Evolutionary conservation across 2,113 vertebrate genomes (phyloP).

Genomic region (Clarias gariepinus): DNA sequence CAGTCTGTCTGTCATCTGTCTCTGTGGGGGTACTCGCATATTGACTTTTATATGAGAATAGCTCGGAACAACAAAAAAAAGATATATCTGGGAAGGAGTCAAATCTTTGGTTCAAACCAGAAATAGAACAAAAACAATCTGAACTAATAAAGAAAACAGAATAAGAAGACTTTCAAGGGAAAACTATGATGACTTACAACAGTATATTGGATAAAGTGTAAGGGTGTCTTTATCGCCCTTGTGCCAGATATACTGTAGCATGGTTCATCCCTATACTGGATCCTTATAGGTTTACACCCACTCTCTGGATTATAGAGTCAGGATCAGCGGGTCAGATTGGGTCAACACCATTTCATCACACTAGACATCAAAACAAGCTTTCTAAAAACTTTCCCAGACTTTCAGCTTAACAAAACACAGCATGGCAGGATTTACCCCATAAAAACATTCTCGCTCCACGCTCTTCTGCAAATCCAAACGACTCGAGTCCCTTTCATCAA

Average conservation of each 20-base stretch:
- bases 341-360: constrained; percentile 70
- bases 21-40: constrained; percentile 46
- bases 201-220: constrained; percentile 36
- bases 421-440: constrained; percentile 68
- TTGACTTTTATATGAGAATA: constrained; percentile 61
- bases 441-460: constrained; percentile 62
- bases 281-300: constrained; percentile 58
- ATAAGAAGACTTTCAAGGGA: background rate
- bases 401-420: constrained; percentile 68
- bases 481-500: constrained; percentile 35
- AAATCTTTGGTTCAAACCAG: constrained; percentile 38
- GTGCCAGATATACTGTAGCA: constrained; percentile 49
- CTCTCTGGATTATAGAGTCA: constrained; percentile 60
- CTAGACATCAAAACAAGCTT: constrained; percentile 67
- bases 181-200: background rate
- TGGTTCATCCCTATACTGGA: constrained; percentile 52
- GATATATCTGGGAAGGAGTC: constrained; percentile 13
- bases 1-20: constrained; percentile 55
- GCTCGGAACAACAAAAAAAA: constrained; percentile 63
- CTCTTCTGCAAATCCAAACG: constrained; percentile 34
- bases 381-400: constrained; percentile 78
- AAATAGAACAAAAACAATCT: constrained; percentile 46
- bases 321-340: constrained; percentile 64
- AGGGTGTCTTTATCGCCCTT: constrained; percentile 55
- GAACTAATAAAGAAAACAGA: constrained; percentile 39